phyloP scores from a whole-genome alignment of 92 coral and sea anemone genomes.

The Siderastrea radians region DNA sequence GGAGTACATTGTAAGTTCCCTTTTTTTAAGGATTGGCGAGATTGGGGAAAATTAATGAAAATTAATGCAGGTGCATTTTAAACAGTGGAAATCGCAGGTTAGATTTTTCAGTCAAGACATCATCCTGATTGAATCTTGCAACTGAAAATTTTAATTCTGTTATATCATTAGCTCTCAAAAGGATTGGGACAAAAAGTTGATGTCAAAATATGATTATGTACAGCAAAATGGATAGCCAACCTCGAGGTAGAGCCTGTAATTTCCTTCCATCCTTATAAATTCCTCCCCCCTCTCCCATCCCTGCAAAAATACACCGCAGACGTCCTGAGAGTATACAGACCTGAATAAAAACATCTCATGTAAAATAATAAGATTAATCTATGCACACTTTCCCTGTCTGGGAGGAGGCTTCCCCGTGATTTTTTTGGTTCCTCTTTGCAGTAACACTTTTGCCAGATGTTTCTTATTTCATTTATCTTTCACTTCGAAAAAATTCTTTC shows the following conservation, averaged over 20 bases:
- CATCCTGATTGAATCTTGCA: constrained; percentile 25
- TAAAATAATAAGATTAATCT: constrained; percentile 1
- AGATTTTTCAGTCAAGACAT: background rate
- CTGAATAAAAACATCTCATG: constrained; percentile 9
- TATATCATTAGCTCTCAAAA: constrained; percentile 8
- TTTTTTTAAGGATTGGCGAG: background rate
- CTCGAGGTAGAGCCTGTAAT: background rate
- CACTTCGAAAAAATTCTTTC: background rate
- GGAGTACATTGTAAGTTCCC: constrained; percentile 19
- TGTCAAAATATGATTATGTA: constrained; percentile 20
- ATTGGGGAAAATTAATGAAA: background rate
- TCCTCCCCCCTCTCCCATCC: constrained; percentile 13
- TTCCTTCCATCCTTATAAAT: constrained; percentile 1
- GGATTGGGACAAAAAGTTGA: constrained; percentile 22
- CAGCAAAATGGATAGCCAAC: constrained; percentile 23
- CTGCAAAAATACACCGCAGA: background rate
- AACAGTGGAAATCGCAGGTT: background rate
- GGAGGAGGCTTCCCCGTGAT: constrained; percentile 3
- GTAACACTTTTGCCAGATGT: constrained; percentile 20
- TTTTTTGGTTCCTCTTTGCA: constrained; percentile 25
- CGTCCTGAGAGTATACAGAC: constrained; percentile 8
- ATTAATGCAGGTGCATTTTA: background rate
- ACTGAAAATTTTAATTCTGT: background rate
- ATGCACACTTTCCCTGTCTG: constrained; percentile 21
- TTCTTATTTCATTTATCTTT: constrained; percentile 10